These are phyloP conservation scores for Protomyctophum bolini DNA, from an alignment of 2,113 vertebrate genomes.

Conservation along the genomic window DNA sequence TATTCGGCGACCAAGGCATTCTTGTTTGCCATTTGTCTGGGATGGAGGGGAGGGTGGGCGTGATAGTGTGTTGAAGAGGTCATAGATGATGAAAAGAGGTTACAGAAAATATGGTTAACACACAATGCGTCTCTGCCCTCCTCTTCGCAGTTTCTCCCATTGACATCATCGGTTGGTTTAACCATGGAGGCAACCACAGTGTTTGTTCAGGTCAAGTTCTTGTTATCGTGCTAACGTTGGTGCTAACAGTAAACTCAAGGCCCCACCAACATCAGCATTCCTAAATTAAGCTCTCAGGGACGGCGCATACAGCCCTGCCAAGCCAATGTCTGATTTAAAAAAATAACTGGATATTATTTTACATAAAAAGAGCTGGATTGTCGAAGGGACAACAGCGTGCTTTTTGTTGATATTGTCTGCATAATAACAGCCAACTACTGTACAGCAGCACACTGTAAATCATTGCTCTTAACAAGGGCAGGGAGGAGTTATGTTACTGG, in stretches of 20 bases:
- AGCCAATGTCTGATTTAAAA: neutral
- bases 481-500: constrained; percentile 2
- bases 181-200: neutral
- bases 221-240: neutral
- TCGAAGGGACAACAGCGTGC: constrained; percentile 10
- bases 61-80: constrained; percentile 15
- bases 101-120: constrained; percentile 36
- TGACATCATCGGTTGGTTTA: constrained; percentile 8
- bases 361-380: neutral
- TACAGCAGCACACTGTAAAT: constrained; percentile 4
- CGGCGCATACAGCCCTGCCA: neutral
- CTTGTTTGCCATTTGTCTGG: constrained; percentile 21
- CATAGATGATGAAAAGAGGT: constrained; percentile 26
- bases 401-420: constrained; percentile 11
- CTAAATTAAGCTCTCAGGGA: neutral
- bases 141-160: constrained; percentile 17
- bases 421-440: constrained; percentile 7
- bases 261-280: neutral
- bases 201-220: constrained; percentile 34
- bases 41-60: constrained; percentile 33
- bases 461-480: neutral
- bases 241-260: neutral
- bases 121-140: constrained; percentile 43
- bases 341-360: neutral
- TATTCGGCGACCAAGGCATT: too few relatives aligned